Percentiles rank a stretch among this genome's conserved stretches.
These are phyloP conservation scores for Silurus meridionalis DNA, from an alignment of 2,113 vertebrate genomes.

Conservation along the genomic window DNA sequence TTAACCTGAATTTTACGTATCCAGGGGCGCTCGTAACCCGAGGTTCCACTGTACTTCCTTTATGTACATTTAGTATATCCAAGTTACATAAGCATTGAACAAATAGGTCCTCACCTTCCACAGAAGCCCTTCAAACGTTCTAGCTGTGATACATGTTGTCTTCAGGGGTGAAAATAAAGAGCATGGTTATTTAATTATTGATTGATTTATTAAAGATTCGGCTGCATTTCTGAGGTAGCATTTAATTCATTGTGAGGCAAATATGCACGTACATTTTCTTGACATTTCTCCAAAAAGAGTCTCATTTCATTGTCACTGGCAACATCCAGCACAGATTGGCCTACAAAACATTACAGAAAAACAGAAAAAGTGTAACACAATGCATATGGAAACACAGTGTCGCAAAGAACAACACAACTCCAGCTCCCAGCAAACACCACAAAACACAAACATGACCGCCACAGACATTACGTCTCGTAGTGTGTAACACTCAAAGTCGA, in stretches of 20 bases:
- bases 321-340: constrained; percentile 83
- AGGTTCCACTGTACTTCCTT: no score
- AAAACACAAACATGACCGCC: no score
- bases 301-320: constrained; percentile 82
- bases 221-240: not conserved
- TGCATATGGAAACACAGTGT: not conserved
- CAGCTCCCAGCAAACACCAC: no score
- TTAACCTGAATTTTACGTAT: no score
- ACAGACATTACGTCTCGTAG: no score
- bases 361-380: not conserved
- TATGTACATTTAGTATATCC: not conserved
- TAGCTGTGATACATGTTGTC: constrained; percentile 70
- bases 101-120: constrained; percentile 80
- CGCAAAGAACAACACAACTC: no score
- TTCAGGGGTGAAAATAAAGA: constrained; percentile 58
- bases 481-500: no score
- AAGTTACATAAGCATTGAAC: not conserved
- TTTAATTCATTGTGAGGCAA: not conserved
- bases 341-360: constrained; percentile 65
- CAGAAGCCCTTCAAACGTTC: constrained; percentile 82
- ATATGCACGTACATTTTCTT: constrained; percentile 73
- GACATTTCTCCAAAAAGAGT: constrained; percentile 74
- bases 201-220: not conserved
- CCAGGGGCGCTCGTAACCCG: no score
- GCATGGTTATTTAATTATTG: not conserved